Percentiles rank a stretch among this genome's conserved stretches.
Conservation (phyloP, 1,140 invertebrate genomes). For the Lordiphosa clarofinis region DNA sequence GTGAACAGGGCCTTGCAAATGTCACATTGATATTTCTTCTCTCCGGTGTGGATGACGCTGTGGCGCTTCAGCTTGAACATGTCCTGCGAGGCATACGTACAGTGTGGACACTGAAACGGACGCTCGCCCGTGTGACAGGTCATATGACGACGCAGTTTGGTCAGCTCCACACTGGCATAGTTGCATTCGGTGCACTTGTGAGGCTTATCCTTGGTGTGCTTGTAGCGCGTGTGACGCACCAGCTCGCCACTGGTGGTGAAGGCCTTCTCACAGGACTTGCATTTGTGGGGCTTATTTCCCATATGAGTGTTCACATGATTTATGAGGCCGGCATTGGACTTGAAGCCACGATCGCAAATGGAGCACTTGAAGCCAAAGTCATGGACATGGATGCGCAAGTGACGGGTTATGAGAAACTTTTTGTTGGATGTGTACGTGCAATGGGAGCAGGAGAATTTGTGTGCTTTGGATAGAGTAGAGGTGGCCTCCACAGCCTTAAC, state of each 20-base stretch:
- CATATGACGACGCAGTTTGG: conserved; percentile 95
- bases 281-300: conserved; percentile 95
- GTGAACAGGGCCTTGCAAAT: conserved; percentile 95
- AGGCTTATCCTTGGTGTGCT: conserved; percentile 96
- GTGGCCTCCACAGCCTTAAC: conserved; percentile 58
- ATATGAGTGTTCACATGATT: conserved; percentile 99
- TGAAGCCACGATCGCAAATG: conserved; percentile 97
- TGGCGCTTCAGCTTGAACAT: conserved; percentile 98
- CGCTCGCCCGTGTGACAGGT: conserved; percentile 92
- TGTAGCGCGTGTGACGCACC: conserved; percentile 94
- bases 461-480: conserved; percentile 81
- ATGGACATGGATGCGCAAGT: conserved; percentile 97
- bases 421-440: conserved; percentile 95
- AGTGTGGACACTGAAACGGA: conserved; percentile 92
- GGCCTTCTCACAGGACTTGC: conserved; percentile 94
- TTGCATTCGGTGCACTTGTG: conserved; percentile 97
- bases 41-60: conserved; percentile 96
- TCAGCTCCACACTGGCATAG: conserved; percentile 96
- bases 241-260: conserved; percentile 98
- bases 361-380: conserved; percentile 95
- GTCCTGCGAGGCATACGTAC: conserved; percentile 98
- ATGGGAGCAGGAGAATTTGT: conserved; percentile 92
- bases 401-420: conserved; percentile 92
- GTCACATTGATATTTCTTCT: conserved; percentile 91
- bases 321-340: conserved; percentile 94